A percentile compares a stretch with the other conserved stretches of the same genome.
These are phyloP conservation scores for Corvus moneduloides DNA, from an alignment of 2,113 vertebrate genomes.

Conservation along the genomic window DNA sequence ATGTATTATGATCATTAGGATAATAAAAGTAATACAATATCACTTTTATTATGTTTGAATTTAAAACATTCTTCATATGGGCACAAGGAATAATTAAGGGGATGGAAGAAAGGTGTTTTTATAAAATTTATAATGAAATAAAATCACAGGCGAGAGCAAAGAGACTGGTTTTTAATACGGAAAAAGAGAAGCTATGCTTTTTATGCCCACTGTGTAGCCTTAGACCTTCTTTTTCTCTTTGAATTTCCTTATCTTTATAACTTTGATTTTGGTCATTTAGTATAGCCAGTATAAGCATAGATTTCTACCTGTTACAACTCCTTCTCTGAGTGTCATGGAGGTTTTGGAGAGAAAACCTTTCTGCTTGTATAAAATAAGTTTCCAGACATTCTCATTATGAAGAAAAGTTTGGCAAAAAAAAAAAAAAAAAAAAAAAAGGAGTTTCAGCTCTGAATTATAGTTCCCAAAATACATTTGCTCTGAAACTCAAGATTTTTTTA, in stretches of 20 bases:
- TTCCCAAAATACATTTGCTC: background rate
- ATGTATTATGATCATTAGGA: constrained; percentile 53
- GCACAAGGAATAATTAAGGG: constrained; percentile 48
- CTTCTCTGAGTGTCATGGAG: background rate
- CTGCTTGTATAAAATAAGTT: background rate
- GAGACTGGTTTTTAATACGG: background rate
- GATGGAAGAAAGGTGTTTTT: background rate
- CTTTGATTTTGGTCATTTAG: background rate
- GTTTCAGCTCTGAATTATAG: background rate
- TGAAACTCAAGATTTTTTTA: background rate
- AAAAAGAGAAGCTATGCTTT: constrained; percentile 7
- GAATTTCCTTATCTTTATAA: background rate
- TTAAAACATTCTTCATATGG: constrained; percentile 64
- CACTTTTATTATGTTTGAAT: constrained; percentile 61
- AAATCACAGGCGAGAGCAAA: background rate
- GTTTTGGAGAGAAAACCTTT: background rate
- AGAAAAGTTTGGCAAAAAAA: background rate
- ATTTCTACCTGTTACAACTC: background rate
- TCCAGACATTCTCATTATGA: background rate
- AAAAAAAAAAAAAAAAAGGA: background rate
- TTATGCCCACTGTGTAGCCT: background rate
- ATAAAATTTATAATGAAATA: constrained; percentile 48
- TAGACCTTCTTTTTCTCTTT: background rate
- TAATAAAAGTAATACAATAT: constrained; percentile 67
- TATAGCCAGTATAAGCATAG: background rate